phyloP scores from a whole-genome alignment of 2,113 vertebrate species.

The Crocuta crocuta region DNA sequence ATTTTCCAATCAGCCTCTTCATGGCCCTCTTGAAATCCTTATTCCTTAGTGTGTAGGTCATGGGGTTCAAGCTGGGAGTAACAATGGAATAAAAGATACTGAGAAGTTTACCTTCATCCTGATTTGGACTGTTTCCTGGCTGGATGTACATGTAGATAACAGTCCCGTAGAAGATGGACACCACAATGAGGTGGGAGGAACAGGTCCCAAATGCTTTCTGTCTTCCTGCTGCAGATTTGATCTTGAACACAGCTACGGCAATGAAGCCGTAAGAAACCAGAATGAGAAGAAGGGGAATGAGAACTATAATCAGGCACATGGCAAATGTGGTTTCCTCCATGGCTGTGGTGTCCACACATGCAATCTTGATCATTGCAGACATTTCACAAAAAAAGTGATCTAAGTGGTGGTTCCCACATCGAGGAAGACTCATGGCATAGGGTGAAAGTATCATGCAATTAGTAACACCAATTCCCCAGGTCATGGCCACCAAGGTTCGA shows the following conservation, averaged over 20 bases:
- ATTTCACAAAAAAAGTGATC: conserved; percentile 67
- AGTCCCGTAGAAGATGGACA: conserved; percentile 2
- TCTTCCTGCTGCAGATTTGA: not conserved
- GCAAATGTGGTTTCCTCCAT: conserved; percentile 13
- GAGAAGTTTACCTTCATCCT: conserved; percentile 10
- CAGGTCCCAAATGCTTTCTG: conserved; percentile 10
- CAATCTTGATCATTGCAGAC: conserved; percentile 17
- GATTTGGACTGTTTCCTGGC: not conserved
- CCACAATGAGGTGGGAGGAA: conserved; percentile 31
- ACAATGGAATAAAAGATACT: conserved; percentile 7
- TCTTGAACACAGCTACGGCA: not conserved
- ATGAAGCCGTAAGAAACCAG: conserved; percentile 1
- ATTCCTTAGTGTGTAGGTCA: not conserved
- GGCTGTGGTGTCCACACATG: conserved; percentile 27
- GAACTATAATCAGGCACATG: not conserved
- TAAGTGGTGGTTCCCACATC: conserved; percentile 35
- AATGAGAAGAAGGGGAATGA: not conserved
- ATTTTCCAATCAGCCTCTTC: not conserved
- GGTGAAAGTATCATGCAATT: conserved; percentile 30
- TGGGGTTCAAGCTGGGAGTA: not conserved
- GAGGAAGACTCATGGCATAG: conserved; percentile 56
- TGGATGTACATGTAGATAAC: conserved; percentile 33
- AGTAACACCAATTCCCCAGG: not conserved
- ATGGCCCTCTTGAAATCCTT: not conserved
- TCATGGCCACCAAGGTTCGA: not conserved